A percentile compares a stretch with the other conserved stretches of the same genome.
These are phyloP conservation scores for Whitmania pigra DNA, from an alignment of 1,140 invertebrate species.

Conservation along the genomic window DNA sequence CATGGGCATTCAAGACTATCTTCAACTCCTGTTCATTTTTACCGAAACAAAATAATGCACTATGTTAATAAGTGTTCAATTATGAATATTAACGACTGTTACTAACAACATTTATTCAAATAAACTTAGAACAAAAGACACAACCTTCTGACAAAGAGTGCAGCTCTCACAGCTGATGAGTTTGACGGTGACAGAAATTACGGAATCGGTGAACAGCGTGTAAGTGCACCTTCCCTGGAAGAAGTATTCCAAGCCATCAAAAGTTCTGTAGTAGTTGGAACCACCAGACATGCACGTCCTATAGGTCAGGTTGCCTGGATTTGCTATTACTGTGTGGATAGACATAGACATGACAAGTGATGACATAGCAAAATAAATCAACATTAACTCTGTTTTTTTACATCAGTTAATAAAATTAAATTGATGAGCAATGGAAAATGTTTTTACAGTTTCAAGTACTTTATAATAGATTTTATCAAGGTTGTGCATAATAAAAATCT, in stretches of 20 bases:
- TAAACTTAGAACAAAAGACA: too few species aligned
- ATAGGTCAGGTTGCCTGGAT: constrained; percentile 25
- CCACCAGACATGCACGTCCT: constrained; percentile 59
- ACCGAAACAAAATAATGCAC: neutral
- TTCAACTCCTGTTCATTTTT: neutral
- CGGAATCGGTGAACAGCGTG: constrained; percentile 31
- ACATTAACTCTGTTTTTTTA: neutral
- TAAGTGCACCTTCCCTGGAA: constrained; percentile 34
- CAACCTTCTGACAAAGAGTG: constrained; percentile 29
- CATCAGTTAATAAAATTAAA: neutral
- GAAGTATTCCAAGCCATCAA: constrained; percentile 53
- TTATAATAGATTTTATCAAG: neutral
- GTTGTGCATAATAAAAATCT: neutral
- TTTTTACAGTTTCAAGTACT: neutral
- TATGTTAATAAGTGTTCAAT: too few species aligned
- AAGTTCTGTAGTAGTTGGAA: constrained; percentile 63
- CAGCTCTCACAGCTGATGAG: constrained; percentile 26
- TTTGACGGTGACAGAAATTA: constrained; percentile 26
- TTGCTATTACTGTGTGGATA: constrained; percentile 23
- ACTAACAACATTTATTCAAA: too few species aligned
- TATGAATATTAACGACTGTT: too few species aligned
- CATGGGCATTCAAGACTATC: constrained; percentile 14
- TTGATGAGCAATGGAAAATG: neutral
- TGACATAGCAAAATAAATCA: neutral
- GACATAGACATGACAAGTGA: neutral